These are phyloP conservation scores for Sander vitreus DNA, from an alignment of 2,113 vertebrate species.

Conservation along the genomic window DNA sequence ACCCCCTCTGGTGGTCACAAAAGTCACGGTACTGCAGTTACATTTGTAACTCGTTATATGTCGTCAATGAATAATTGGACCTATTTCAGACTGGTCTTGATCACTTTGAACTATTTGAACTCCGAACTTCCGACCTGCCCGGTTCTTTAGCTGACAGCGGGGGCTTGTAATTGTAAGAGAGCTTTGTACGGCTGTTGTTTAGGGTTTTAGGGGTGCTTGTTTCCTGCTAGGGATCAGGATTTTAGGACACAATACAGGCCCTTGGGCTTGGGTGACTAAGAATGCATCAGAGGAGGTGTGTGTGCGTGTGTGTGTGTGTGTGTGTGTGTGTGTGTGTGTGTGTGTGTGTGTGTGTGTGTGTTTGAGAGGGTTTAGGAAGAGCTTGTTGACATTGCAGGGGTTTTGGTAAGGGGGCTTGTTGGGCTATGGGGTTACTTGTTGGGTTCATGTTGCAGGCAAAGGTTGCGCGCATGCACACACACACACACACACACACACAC, in stretches of 20 bases:
- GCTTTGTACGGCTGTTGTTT: constrained; percentile 68
- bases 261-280: constrained; percentile 63
- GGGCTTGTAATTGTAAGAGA: constrained; percentile 63
- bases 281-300: constrained; percentile 59
- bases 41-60: constrained; percentile 46
- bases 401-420: constrained; percentile 56
- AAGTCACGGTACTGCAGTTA: constrained; percentile 25
- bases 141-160: constrained; percentile 44
- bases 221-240: constrained; percentile 77
- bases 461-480: constrained; percentile 27
- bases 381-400: constrained; percentile 67
- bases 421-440: constrained; percentile 48
- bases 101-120: constrained; percentile 71
- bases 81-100: constrained; percentile 30
- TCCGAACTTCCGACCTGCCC: constrained; percentile 64
- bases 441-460: constrained; percentile 50
- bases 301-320: constrained; percentile 50
- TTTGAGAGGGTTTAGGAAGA: constrained; percentile 58
- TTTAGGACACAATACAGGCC: constrained; percentile 70
- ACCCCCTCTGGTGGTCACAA: constrained; percentile 28
- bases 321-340: constrained; percentile 51
- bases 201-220: constrained; percentile 73
- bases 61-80: constrained; percentile 13
- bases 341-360: constrained; percentile 49
- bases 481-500: background rate